Evolutionary conservation across 2,888 invertebrate genomes (phyloP), one percentile per base, ranked within the genome.

Genomic region (Pharmacophagus antenor): DNA sequence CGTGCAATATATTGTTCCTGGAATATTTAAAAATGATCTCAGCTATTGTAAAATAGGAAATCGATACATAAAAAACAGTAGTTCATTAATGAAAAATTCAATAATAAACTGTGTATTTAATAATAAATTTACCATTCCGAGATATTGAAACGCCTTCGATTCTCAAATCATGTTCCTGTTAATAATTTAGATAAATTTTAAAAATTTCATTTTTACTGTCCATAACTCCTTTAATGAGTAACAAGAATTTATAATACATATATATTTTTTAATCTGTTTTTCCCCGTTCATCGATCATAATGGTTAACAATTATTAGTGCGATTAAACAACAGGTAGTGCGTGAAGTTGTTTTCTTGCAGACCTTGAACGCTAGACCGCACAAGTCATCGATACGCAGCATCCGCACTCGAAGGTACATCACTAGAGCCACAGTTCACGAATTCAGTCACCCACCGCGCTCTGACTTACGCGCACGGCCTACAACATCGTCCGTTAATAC

Each of bases 401-500:
- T 73, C 74, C 67, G 68, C 71, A 71, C 68, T 69, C 67, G 59
- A 67, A 64, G 59, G 64, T 62, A 58, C 64, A 68, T 64, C 58
- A 56, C 55, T 47, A 61, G 31, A 54, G 41, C n/a, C 31, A 25
- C n/a, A 20, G 51, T 51, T 20, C 25, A 27, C 41, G 5, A 25
- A 22, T 60, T 27, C 60, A 61, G 60, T 61, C 56, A 37, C 22
- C 50, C 23, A 37, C 50, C 50, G 60, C 60, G 60, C 60, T 46
- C 25, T 37, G 60, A 20, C 23, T 44, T 18, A 46, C 31, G 50
- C 46, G 60, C 55, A 60, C 60, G 54, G 37, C 8, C 31, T 44
- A 44, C 42, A 8, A 37, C 44, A 51, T 47, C 46, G 22, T 2
- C 31, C 23, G 18, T 21, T 21, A 5, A 8, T 18, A 25, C 41